Evolutionary conservation across 35 echinoderm and acorn worm genomes (phyloP), one percentile per base, ranked within the genome.

Genomic region (Ophiothrix spiculata): DNA sequence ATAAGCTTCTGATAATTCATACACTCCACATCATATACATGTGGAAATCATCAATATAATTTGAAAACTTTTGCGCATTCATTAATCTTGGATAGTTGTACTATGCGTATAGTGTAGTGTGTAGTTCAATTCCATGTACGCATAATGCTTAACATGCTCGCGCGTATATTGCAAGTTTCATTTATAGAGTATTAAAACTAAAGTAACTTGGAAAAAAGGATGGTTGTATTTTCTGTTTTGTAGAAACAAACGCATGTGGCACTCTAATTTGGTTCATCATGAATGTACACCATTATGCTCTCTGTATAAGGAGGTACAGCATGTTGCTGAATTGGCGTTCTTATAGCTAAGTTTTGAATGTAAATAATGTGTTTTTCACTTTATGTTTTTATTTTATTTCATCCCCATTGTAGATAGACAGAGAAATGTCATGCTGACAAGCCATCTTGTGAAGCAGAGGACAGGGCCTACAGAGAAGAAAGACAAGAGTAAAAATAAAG

Each of bases 371-470:
- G 3, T 75, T 0, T 69, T 15, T 69, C 19, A 64, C 32, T 75
- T 1, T 75, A 34, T 23, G 23, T 63, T 74, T 39, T 25, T 6
- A n/a, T 12, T 38, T 76, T 75, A 12, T 83, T 17, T 74, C n/a
- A n/a, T n/a, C 63, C 39, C 64, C 40, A 21, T 49, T 75, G 23
- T 38, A 13, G 39, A 81, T 77, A 94, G 92, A 94, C 87, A 87
- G 36, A 77, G 92, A 42, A 87, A 75, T 73, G 75, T 87, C 29
- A 40, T 86, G 23, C 54, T 94, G 79, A 77, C 87, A 1, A 84
- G 82, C 11, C 45, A 94, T 60, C 74, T 94, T 13, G 77, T 90
- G 13, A 94, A 94, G 84, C 73, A 82, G 79, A 90, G 92, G 38
- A 38, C 63, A 19, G 39, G 46, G 31, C 17, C 38, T 35, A 42